These are phyloP conservation scores for Denticeps clupeoides DNA, from an alignment of 2,797 vertebrate species.

Conservation along the genomic window DNA sequence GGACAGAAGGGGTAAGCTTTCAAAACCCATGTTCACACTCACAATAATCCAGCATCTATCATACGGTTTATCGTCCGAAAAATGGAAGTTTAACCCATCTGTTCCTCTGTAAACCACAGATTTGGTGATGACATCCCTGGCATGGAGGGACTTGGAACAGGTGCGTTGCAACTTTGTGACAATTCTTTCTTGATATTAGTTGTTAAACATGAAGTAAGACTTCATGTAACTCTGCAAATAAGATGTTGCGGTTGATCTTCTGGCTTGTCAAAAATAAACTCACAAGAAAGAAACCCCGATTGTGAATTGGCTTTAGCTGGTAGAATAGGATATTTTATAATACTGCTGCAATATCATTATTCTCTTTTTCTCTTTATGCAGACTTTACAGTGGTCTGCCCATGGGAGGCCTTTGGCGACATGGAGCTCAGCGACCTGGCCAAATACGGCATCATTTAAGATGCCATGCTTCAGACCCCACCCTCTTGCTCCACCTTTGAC, in stretches of 20 bases:
- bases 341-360: too few relatives aligned
- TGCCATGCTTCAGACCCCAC: not conserved
- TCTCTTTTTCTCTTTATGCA: slow-evolving; percentile 25
- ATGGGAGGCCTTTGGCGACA: slow-evolving; percentile 73
- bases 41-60: too few relatives aligned
- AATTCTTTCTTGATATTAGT: not conserved
- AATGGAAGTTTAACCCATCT: too few relatives aligned
- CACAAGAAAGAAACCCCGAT: too few relatives aligned
- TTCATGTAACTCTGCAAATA: too few relatives aligned
- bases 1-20: slow-evolving; percentile 61
- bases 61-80: too few relatives aligned
- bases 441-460: slow-evolving; percentile 73
- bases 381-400: slow-evolving; percentile 75
- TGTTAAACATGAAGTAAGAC: not conserved
- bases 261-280: too few relatives aligned
- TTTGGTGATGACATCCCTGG: slow-evolving; percentile 96
- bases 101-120: slow-evolving; percentile 40
- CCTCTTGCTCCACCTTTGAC: slow-evolving; percentile 37
- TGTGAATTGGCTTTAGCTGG: too few relatives aligned
- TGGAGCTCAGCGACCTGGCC: slow-evolving; percentile 73
- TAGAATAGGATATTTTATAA: too few relatives aligned
- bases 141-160: slow-evolving; percentile 88
- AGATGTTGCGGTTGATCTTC: too few relatives aligned
- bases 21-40: not conserved
- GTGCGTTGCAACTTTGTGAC: too few relatives aligned